These are phyloP conservation scores for Drusus annulatus DNA, from an alignment of 1,140 invertebrate species.

Conservation along the genomic window DNA sequence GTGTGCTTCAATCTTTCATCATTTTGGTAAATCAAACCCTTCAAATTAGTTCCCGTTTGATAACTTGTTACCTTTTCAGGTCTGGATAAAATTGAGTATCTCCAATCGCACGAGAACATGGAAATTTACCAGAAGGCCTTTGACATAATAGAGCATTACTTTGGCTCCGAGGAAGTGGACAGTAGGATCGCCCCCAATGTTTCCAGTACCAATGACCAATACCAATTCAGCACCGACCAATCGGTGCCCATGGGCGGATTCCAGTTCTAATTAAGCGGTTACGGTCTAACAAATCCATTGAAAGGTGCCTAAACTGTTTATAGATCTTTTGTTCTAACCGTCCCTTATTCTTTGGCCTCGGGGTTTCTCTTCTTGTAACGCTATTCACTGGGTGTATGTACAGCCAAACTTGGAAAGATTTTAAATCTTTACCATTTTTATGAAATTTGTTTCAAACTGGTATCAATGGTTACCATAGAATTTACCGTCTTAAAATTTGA, in stretches of 20 bases:
- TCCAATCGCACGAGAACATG: conserved; percentile 96
- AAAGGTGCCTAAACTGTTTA: neutral
- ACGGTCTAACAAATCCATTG: neutral
- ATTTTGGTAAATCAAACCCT: too few species aligned
- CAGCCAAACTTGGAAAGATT: too few species aligned
- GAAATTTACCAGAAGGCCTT: conserved; percentile 98
- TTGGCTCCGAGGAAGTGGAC: conserved; percentile 91
- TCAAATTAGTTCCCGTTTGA: neutral
- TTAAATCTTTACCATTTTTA: too few species aligned
- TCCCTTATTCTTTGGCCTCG: neutral
- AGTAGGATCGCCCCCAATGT: conserved; percentile 84
- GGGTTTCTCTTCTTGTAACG: neutral
- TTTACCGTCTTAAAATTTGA: too few species aligned
- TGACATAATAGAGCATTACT: conserved; percentile 97
- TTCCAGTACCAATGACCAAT: conserved; percentile 84
- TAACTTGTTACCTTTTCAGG: conserved; percentile 74
- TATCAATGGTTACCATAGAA: too few species aligned
- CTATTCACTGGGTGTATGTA: neutral
- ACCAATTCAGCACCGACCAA: conserved; percentile 81
- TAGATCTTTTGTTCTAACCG: neutral
- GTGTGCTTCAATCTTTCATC: too few species aligned
- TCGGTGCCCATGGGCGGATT: conserved; percentile 84
- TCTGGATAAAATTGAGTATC: conserved; percentile 96
- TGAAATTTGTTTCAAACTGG: too few species aligned
- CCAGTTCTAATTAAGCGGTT: conserved; percentile 77